Evolutionary conservation across 2,888 invertebrate species (phyloP).

Genomic region (Pollenia labialis): DNA sequence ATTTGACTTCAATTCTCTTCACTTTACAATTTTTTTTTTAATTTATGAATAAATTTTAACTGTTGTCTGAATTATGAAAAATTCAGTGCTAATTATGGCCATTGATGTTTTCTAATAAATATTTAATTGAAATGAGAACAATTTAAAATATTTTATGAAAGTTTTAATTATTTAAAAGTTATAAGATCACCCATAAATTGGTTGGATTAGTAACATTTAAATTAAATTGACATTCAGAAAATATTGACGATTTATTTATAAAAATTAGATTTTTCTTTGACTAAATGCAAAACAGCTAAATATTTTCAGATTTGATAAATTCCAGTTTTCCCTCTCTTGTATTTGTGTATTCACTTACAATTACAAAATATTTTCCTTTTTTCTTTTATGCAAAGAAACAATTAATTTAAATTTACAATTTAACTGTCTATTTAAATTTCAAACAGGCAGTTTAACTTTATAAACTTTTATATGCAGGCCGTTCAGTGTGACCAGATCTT

Average conservation of each 20-base stretch:
- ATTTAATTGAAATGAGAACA: slow-evolving; percentile 62
- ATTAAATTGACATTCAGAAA: slow-evolving; percentile 27
- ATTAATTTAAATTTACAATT: slow-evolving; percentile 34
- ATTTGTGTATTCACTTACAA: background rate
- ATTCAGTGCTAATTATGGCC: slow-evolving; percentile 40
- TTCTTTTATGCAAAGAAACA: slow-evolving; percentile 4
- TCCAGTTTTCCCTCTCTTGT: background rate
- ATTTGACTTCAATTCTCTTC: slow-evolving; percentile 39
- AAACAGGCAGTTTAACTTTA: background rate
- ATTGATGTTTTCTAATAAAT: slow-evolving; percentile 29
- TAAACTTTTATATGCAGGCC: too few species aligned
- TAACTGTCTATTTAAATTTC: slow-evolving; percentile 6
- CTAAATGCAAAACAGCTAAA: background rate
- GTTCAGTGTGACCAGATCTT: too few species aligned
- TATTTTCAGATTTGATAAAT: background rate
- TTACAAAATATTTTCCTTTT: background rate
- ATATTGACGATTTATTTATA: too few species aligned
- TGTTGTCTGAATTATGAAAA: slow-evolving; percentile 27
- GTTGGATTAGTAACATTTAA: background rate
- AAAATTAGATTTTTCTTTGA: background rate
- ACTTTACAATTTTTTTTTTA: background rate
- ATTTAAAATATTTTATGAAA: slow-evolving; percentile 3
- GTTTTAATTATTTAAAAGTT: slow-evolving; percentile 26
- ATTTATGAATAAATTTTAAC: slow-evolving; percentile 38
- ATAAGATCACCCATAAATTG: slow-evolving; percentile 11